A percentile compares a stretch with the other conserved stretches of the same genome.
Conservation (phyloP, 2,113 vertebrate species). For the Campylomormyrus numenius region DNA sequence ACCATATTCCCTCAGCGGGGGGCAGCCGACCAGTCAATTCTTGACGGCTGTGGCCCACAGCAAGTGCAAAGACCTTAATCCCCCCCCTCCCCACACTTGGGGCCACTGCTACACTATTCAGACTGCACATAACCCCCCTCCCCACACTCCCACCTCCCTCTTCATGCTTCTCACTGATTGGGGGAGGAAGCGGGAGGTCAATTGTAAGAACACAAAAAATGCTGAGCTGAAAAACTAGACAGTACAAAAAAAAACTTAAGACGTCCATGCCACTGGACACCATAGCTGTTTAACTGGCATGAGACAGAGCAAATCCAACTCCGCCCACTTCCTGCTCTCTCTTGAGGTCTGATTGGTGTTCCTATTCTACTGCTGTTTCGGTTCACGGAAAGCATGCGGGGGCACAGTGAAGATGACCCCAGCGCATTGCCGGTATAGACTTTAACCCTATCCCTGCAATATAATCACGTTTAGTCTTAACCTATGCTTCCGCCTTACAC, state of each 20-base stretch:
- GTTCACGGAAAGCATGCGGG: neutral
- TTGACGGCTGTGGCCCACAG: neutral
- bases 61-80: neutral
- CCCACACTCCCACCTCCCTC: neutral
- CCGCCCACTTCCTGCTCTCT: neutral
- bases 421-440: neutral
- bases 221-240: neutral
- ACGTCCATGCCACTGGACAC: neutral
- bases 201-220: neutral
- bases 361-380: neutral
- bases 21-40: neutral
- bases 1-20: neutral
- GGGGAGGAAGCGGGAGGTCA: neutral
- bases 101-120: neutral
- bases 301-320: neutral
- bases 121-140: neutral
- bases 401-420: neutral
- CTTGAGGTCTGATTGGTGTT: constrained; percentile 2
- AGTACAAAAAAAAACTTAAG: neutral
- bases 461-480: neutral
- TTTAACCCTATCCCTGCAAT: neutral
- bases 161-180: neutral
- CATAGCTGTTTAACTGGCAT: neutral
- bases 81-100: neutral
- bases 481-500: neutral